Conservation (phyloP, 2,797 vertebrate species). For the Mormyrus proboscirostris region DNA sequence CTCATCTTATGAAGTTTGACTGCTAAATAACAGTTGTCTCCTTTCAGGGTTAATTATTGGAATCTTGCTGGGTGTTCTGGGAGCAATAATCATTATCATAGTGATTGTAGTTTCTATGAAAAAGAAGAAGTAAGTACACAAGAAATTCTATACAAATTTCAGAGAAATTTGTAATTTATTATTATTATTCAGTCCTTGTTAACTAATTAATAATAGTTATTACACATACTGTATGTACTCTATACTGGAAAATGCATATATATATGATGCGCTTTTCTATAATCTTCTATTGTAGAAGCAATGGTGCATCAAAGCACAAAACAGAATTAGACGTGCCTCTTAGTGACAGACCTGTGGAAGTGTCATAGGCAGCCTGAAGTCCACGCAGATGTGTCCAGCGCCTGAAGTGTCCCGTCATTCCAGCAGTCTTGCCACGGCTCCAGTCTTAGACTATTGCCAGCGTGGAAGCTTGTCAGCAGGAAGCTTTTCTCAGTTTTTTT, state of each 20-base stretch:
- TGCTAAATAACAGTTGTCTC: background rate
- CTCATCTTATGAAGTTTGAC: background rate
- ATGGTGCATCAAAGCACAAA: background rate
- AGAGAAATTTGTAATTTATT: background rate
- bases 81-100: constrained; percentile 10
- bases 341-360: constrained; percentile 1
- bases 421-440: background rate
- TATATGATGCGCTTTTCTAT: background rate
- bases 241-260: background rate
- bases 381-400: background rate
- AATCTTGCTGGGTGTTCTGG: constrained; percentile 3
- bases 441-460: background rate
- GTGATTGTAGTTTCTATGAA: background rate
- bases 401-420: background rate
- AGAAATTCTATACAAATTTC: background rate
- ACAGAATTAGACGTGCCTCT: background rate
- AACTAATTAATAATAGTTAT: too few relatives aligned
- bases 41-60: constrained; percentile 10
- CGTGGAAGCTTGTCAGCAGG: background rate
- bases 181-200: background rate
- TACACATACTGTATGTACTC: background rate
- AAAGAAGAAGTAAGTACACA: constrained; percentile 14
- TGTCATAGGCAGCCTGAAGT: background rate
- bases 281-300: background rate
- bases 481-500: background rate